Conservation (phyloP, 2,797 vertebrate species). For the Diceros bicornis region DNA sequence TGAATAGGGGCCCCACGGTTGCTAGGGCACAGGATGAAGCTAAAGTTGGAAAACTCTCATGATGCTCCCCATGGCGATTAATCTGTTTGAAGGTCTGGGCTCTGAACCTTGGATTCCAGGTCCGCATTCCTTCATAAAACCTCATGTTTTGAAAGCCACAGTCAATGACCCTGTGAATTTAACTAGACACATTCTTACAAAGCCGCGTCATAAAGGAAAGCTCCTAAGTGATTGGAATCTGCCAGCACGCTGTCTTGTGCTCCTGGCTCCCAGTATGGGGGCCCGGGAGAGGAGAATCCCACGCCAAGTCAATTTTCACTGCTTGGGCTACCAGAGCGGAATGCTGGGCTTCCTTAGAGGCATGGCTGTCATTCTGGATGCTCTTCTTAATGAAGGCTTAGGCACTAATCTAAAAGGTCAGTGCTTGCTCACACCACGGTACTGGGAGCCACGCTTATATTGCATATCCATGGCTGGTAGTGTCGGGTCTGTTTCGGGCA, state of each 20-base stretch:
- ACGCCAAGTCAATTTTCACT: constrained; percentile 85
- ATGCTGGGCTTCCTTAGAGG: constrained; percentile 76
- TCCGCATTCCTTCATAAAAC: constrained; percentile 83
- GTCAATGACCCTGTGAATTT: constrained; percentile 83
- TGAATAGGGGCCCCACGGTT: constrained; percentile 78
- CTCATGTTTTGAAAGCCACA: constrained; percentile 80
- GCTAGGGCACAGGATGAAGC: constrained; percentile 81
- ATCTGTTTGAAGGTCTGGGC: constrained; percentile 84
- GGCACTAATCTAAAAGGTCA: constrained; percentile 79
- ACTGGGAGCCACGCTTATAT: neutral
- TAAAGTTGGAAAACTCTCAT: constrained; percentile 76
- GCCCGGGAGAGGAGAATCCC: constrained; percentile 74
- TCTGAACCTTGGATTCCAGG: constrained; percentile 83
- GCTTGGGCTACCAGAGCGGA: constrained; percentile 80
- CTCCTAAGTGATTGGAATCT: constrained; percentile 81
- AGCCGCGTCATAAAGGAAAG: constrained; percentile 77
- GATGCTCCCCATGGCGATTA: constrained; percentile 81
- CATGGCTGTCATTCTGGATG: constrained; percentile 80
- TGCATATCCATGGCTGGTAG: neutral
- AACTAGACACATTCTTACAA: constrained; percentile 84
- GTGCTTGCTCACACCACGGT: neutral
- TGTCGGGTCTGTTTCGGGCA: neutral
- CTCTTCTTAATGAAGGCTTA: constrained; percentile 79
- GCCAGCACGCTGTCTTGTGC: constrained; percentile 78
- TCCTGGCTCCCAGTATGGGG: constrained; percentile 80